Evolutionary conservation across 2,113 vertebrate species (phyloP), one percentile per base, ranked within the genome.

Genomic region (Pogona vitticeps): DNA sequence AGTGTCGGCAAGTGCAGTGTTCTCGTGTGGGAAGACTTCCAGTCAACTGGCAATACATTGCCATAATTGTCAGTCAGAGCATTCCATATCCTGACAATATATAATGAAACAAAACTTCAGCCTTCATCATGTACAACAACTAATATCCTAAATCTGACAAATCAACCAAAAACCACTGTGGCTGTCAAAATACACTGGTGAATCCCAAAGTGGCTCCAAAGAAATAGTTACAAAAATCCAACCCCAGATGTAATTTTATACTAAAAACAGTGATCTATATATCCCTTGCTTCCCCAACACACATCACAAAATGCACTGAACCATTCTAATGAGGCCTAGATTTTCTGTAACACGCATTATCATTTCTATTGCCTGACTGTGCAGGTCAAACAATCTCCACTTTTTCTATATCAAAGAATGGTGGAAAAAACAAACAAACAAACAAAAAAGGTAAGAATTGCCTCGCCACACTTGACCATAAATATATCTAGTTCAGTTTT

Each of bases 41-140:
- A 99, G 95, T 99, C 98, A 86, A 99, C 98, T 6, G 98, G 97
- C 98, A 99, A 99, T 89, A 99, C 98, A 0, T 99, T 98, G 86
- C 98, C 98, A 28, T 98, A 99, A 94, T 99, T 99, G 94, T 98
- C 98, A 1, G 98, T 99, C 94, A 99, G 92, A 88, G 98, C 96
- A 90, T 99, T 99, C 99, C 99, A 99, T 87, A 99, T 98, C 93
- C 99, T 99, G 88, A 13, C 76, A 36, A 12, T 63, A 59, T 94
- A 88, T 83, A 92, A 92, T 91, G 65, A 20, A 78, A 82, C 14
- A 86, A 75, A 92, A 88, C 84, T 4, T 9, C 20, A 84, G 59
- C 78, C 31, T 52, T 78, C 82, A 80, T 63, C 88, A 38, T n/a
- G 86, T 78, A 1, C 2, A 80, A 0, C 0, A 91, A 90, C 13